Evolutionary conservation across 1,140 invertebrate genomes (phyloP).

Genomic region (Chionoecetes opilio): DNA sequence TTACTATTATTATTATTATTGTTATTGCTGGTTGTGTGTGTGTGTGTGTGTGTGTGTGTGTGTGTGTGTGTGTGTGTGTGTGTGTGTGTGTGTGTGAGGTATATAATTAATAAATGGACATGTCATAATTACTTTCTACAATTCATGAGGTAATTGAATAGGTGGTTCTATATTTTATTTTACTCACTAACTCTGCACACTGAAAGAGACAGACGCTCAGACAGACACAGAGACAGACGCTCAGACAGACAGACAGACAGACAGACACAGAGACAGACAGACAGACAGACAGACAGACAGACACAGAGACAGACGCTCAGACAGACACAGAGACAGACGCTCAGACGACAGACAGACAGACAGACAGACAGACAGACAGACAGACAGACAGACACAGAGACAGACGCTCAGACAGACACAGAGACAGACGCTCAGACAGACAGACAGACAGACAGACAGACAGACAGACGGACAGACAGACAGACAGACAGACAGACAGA

Average conservation of each 20-base stretch:
- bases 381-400: no score
- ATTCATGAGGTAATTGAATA: not conserved
- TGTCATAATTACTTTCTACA: not conserved
- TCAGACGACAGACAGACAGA: not conserved
- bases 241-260: not conserved
- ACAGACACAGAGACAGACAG: not conserved
- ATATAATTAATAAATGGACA: not conserved
- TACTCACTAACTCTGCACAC: not conserved
- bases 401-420: no score
- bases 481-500: no score
- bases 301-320: not conserved
- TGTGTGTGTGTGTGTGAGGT: not conserved
- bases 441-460: no score
- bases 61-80: slow-evolving; percentile 1
- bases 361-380: not conserved
- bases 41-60: not conserved
- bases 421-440: no score
- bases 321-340: not conserved
- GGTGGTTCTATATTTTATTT: not conserved
- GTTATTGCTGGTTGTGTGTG: not conserved
- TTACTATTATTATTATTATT: not conserved
- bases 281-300: not conserved
- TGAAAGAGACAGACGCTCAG: no score
- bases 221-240: not conserved
- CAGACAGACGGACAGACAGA: no score